These are phyloP conservation scores for Hippocampus mohnikei DNA, from an alignment of 2,113 vertebrate species.

Conservation along the genomic window DNA sequence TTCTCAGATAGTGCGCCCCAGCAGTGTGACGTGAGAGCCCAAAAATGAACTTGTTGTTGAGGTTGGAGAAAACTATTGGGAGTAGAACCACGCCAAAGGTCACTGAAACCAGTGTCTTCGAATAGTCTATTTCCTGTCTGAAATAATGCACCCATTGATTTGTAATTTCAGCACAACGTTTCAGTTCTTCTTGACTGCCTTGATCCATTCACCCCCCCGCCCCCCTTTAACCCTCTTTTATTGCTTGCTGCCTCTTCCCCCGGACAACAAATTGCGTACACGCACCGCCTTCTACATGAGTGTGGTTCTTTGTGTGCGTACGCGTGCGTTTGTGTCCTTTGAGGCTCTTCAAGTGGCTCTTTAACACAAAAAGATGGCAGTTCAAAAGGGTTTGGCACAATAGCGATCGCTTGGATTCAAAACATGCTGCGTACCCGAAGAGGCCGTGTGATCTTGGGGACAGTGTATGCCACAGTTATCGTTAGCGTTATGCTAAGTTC, in stretches of 20 bases:
- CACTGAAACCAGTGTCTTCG: constrained; percentile 10
- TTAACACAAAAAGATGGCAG: constrained; percentile 45
- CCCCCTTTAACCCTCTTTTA: constrained; percentile 22
- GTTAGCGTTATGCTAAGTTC: neutral
- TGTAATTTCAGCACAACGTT: constrained; percentile 1
- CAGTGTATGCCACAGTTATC: neutral
- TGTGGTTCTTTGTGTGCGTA: constrained; percentile 16
- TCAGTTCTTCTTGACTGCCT: neutral
- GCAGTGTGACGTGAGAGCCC: no score
- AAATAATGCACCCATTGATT: neutral
- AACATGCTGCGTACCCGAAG: constrained; percentile 6
- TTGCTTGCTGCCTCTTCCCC: constrained; percentile 40
- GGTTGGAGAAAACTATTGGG: constrained; percentile 5
- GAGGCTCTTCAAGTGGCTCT: constrained; percentile 61
- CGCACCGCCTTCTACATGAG: constrained; percentile 27
- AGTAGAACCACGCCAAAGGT: constrained; percentile 25
- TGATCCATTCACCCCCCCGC: neutral
- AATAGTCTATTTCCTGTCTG: constrained; percentile 21
- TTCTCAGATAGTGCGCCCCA: no score
- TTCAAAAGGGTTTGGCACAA: constrained; percentile 67
- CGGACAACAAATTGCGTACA: constrained; percentile 14
- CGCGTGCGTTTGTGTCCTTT: constrained; percentile 39
- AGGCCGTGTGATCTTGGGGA: constrained; percentile 20
- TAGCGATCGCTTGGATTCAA: constrained; percentile 8
- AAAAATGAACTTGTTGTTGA: neutral